Conservation (phyloP, 2,888 invertebrate genomes). For the Melanargia galathea region DNA sequence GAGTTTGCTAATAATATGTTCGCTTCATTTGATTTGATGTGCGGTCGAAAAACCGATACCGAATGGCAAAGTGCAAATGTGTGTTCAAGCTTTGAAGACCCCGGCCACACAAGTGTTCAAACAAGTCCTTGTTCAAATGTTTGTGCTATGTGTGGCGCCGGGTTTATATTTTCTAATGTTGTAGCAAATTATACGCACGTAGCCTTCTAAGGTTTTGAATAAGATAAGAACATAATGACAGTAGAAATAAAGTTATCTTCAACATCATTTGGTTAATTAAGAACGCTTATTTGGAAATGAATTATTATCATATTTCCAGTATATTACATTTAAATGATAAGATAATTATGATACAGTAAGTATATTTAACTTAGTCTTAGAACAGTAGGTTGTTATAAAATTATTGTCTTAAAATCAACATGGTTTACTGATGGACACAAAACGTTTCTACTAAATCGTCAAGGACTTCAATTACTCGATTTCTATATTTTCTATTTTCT, state of each 20-base stretch:
- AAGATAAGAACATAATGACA: constrained; percentile 12
- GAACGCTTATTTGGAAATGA: constrained; percentile 23
- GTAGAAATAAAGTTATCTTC: neutral
- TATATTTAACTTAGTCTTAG: neutral
- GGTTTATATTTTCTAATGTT: neutral
- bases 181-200: no score
- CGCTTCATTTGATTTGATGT: no score
- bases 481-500: constrained; percentile 56
- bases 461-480: constrained; percentile 77
- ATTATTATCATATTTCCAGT: neutral
- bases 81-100: no score
- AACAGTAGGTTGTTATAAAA: neutral
- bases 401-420: neutral
- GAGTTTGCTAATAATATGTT: no score
- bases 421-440: neutral
- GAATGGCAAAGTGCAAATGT: no score
- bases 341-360: constrained; percentile 1
- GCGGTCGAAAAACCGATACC: no score
- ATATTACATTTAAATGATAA: constrained; percentile 2
- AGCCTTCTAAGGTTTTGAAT: neutral
- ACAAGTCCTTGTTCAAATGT: no score
- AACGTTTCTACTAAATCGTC: constrained; percentile 81
- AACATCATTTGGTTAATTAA: neutral
- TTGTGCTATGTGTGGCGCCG: no score
- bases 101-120: no score